Evolutionary conservation across 2,888 invertebrate species (phyloP).

Genomic region (Luperina nickerlii): DNA sequence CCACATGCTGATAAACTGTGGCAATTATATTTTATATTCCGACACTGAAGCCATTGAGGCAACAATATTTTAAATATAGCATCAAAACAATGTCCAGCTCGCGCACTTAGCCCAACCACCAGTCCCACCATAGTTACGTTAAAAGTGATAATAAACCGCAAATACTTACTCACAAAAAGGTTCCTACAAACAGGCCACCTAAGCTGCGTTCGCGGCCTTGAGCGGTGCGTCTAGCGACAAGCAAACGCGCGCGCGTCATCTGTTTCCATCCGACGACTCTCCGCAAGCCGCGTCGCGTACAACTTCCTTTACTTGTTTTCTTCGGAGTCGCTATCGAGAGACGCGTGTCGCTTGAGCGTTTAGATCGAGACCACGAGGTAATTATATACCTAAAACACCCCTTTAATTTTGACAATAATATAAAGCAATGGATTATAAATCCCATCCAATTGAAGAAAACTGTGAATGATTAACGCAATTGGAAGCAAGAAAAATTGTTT

Average conservation of each 20-base stretch:
- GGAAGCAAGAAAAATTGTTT: no score
- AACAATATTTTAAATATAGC: conserved; percentile 11
- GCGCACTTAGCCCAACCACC: background rate
- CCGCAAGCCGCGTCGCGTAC: no score
- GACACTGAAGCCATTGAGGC: background rate
- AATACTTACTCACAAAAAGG: no score
- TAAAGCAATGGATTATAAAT: background rate
- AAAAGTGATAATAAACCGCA: conserved; percentile 25
- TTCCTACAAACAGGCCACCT: no score
- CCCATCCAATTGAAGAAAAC: background rate
- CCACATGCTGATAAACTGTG: background rate
- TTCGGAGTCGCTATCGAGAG: background rate
- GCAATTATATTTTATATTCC: background rate
- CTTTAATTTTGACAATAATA: background rate
- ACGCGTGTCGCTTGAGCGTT: background rate
- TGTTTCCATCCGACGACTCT: background rate
- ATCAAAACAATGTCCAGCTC: background rate
- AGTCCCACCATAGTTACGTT: background rate
- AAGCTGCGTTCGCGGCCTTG: background rate
- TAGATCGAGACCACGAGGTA: background rate
- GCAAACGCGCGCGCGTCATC: background rate
- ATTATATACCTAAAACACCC: no score
- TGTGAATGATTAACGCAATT: background rate
- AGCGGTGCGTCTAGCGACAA: background rate
- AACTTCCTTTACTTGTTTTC: background rate